Percentiles rank a stretch among this genome's conserved stretches.
Evolutionary conservation across 1,140 invertebrate species (phyloP).

Genomic region (Globodera ellingtonae): DNA sequence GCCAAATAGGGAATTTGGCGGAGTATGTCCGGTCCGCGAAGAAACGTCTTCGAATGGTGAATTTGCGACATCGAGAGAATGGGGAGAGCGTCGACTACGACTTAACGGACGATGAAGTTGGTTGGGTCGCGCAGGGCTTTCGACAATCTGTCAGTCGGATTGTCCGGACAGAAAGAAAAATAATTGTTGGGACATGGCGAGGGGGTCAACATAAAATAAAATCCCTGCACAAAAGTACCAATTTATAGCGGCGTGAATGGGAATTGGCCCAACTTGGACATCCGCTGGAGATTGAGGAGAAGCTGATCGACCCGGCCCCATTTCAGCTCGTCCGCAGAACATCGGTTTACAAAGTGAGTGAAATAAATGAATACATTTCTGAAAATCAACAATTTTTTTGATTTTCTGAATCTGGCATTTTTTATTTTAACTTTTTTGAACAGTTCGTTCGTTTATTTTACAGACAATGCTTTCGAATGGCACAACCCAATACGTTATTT

Average conservation of each 20-base stretch:
- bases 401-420: no score
- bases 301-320: conserved; percentile 94
- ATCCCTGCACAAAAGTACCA: background rate
- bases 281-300: conserved; percentile 81
- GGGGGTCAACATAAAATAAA: background rate
- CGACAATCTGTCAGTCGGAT: no score
- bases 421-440: no score
- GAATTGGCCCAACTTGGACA: conserved; percentile 70
- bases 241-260: conserved; percentile 59
- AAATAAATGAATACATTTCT: no score
- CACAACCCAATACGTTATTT: background rate
- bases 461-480: no score
- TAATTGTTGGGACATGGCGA: no score
- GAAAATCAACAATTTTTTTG: no score
- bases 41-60: conserved; percentile 47
- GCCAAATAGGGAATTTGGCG: conserved; percentile 50
- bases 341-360: conserved; percentile 79
- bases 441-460: no score
- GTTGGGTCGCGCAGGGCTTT: background rate
- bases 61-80: conserved; percentile 48
- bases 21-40: conserved; percentile 61
- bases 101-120: conserved; percentile 55
- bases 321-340: conserved; percentile 95
- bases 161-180: background rate
- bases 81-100: conserved; percentile 52